Conservation (phyloP, 2,113 vertebrate species). For the Ceuthmochares aereus region DNA sequence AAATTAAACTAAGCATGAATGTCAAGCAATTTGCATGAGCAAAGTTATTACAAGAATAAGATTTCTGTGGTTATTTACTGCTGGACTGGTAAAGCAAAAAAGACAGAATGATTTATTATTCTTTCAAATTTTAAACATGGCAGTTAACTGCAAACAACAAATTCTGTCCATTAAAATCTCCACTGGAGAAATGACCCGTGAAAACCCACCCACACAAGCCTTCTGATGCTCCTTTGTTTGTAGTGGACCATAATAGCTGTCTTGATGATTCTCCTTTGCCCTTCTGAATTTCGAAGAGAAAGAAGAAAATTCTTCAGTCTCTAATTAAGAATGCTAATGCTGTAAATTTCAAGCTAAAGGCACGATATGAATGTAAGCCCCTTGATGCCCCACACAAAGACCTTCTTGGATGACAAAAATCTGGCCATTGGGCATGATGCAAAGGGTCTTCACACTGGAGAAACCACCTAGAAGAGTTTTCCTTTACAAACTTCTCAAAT, state of each 20-base stretch:
- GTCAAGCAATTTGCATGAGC: not conserved
- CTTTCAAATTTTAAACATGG: not conserved
- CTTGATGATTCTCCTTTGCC: not conserved
- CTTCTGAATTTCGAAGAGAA: not conserved
- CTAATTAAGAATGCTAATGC: not conserved
- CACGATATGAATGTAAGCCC: not conserved
- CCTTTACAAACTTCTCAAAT: not conserved
- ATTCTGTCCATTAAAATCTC: slow-evolving; percentile 31
- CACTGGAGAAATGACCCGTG: slow-evolving; percentile 17
- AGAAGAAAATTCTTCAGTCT: not conserved
- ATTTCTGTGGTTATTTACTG: not conserved
- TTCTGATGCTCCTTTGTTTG: not conserved
- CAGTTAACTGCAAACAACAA: slow-evolving; percentile 20
- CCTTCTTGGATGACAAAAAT: not conserved
- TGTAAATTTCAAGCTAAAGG: not conserved
- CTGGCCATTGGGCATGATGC: not conserved
- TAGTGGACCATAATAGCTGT: not conserved
- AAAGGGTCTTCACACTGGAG: not conserved
- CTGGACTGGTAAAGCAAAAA: not conserved
- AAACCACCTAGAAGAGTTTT: not conserved
- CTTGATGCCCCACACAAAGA: not conserved
- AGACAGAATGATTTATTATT: not conserved
- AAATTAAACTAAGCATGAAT: not conserved
- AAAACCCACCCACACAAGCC: not conserved
- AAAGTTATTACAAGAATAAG: not conserved